Evolutionary conservation across 2,113 vertebrate species (phyloP).

Genomic region (Bubo blakistoni): DNA sequence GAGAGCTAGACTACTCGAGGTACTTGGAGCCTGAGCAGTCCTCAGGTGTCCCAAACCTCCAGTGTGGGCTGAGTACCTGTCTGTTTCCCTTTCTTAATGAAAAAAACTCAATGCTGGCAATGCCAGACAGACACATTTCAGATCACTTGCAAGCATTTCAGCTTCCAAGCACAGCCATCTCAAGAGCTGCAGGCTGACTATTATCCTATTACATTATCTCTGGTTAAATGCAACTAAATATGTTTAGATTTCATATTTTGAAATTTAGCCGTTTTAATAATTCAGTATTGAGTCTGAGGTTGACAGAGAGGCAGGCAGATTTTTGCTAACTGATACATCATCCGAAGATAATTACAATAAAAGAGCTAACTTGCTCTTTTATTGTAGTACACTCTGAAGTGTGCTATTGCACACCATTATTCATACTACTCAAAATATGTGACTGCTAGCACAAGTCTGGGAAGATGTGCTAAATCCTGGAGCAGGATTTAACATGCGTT

Average conservation of each 20-base stretch:
- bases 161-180: background rate
- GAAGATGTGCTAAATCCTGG: background rate
- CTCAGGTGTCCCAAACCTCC: background rate
- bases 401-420: background rate
- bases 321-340: background rate
- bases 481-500: background rate
- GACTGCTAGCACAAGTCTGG: background rate
- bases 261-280: background rate
- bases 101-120: background rate
- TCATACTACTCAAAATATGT: fast-evolving
- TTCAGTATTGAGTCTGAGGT: background rate
- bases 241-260: background rate
- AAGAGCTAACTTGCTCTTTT: background rate
- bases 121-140: background rate
- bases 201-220: background rate
- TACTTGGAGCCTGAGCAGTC: background rate
- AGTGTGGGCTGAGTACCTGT: background rate
- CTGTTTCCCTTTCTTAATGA: background rate
- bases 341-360: background rate
- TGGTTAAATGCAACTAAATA: background rate
- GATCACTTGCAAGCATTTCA: background rate
- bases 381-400: background rate
- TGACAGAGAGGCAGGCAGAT: background rate
- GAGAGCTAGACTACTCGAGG: background rate
- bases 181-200: background rate